A percentile compares a stretch with the other conserved stretches of the same genome.
phyloP scores from a whole-genome alignment of 2,888 invertebrate species.

The Vanessa cardui region DNA sequence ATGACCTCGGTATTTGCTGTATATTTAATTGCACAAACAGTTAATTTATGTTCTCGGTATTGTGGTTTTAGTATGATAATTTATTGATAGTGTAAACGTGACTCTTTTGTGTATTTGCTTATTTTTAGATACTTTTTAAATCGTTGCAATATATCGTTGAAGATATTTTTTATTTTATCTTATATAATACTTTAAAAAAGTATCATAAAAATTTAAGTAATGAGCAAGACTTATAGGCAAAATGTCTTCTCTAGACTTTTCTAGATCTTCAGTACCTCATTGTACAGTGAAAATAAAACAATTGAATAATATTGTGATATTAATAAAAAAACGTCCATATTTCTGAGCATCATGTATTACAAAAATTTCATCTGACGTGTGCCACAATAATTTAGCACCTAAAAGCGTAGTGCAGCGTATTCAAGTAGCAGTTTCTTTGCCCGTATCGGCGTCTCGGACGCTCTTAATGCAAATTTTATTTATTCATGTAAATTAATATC shows the following conservation, averaged over 20 bases:
- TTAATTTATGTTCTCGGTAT: too few species aligned
- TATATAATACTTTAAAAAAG: too few species aligned
- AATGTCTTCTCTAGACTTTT: too few species aligned
- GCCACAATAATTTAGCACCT: conserved; percentile 43
- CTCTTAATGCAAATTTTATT: conserved; percentile 82
- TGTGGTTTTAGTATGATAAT: too few species aligned
- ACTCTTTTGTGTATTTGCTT: too few species aligned
- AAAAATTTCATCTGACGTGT: conserved; percentile 37
- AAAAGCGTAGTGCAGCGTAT: conserved; percentile 43
- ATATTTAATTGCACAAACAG: not conserved
- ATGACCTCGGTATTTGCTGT: conserved; percentile 3
- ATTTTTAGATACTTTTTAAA: too few species aligned
- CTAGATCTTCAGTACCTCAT: not conserved
- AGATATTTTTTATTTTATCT: too few species aligned
- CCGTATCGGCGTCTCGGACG: conserved; percentile 59
- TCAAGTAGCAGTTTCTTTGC: conserved; percentile 62
- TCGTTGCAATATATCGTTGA: too few species aligned
- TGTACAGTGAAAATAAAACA: not conserved
- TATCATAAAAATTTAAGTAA: too few species aligned
- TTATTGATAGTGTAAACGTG: too few species aligned
- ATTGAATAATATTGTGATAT: not conserved
- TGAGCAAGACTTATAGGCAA: not conserved
- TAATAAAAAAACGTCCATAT: not conserved
- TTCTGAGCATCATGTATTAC: conserved; percentile 27
- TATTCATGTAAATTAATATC: conserved; percentile 83